Percentiles rank a stretch among this genome's conserved stretches.
These are phyloP conservation scores for Cepaea hortensis DNA, from an alignment of 2,888 invertebrate genomes.

Conservation along the genomic window DNA sequence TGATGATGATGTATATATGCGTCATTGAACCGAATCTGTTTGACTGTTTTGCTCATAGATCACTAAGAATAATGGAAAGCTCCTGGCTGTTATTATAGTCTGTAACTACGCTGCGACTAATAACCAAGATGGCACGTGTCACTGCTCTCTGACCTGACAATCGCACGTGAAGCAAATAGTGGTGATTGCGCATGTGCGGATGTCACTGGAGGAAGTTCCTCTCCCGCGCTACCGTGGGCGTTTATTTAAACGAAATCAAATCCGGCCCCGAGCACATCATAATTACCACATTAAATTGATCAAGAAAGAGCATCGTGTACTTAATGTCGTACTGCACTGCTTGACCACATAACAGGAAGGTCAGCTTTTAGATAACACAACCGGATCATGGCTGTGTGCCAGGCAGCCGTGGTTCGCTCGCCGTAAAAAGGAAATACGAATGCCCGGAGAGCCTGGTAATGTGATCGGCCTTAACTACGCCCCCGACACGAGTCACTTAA, in stretches of 20 bases:
- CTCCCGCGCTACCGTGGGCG: constrained; percentile 1
- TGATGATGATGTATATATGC: no score
- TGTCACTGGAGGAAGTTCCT: not conserved
- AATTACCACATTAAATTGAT: constrained; percentile 20
- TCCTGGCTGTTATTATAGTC: not conserved
- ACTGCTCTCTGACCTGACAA: not conserved
- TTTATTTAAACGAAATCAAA: constrained; percentile 30
- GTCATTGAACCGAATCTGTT: not conserved
- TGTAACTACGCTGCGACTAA: not conserved
- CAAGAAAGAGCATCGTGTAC: not conserved
- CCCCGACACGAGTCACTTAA: constrained; percentile 32
- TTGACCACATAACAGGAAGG: not conserved
- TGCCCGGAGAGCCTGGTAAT: constrained; percentile 3
- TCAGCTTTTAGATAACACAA: constrained; percentile 10
- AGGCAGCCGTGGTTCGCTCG: not conserved
- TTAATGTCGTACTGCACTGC: not conserved
- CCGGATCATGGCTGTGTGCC: not conserved
- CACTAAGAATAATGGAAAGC: not conserved
- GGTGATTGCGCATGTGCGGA: constrained; percentile 14
- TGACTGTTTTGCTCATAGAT: not conserved
- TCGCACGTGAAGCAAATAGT: constrained; percentile 15
- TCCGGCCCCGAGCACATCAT: not conserved
- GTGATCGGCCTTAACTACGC: constrained; percentile 8
- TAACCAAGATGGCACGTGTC: constrained; percentile 11
- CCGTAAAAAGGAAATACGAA: not conserved